Evolutionary conservation across 2,888 invertebrate species (phyloP), one percentile per base, ranked within the genome.

Genomic region (Aspidapion aeneum): DNA sequence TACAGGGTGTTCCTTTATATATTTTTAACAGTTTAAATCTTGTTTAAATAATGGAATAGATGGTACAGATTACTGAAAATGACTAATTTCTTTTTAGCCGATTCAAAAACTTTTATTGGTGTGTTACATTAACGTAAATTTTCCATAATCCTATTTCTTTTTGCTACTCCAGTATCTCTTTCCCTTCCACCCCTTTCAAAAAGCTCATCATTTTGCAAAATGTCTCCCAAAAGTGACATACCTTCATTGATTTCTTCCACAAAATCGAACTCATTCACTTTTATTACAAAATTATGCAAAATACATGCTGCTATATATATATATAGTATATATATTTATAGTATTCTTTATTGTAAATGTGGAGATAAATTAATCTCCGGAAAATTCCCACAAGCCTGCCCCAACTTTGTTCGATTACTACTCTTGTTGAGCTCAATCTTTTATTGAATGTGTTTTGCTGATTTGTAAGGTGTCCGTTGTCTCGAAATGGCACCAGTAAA

Each of bases 381-480:
- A 22, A 61, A 62, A 21, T 62, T 17, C 20, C 64, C 55, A 61
- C 61, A 22, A 61, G 21, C n/a, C 54, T 22, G 7, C 61, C 64
- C 61, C 55, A 60, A 16, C 57, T 52, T 48, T 65, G 58, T 55
- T 65, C 64, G 52, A 65, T 60, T 18, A 65, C 9, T 19, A 65
- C 62, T 57, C 62, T 59, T 1, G 60, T 57, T 19, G 62, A 59
- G 21, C 64, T 65, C 17, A 62, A 21, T 12, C 18, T 54, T 21
- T 21, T 56, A 52, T 65, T 65, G 57, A 65, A 59, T 18, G 7
- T 21, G 17, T 62, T 61, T 61, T 58, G 56, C 16, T 18, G 9
- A 2, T 16, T 35, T 5, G 16, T 54, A 51, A 60, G 51, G 61
- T 64, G 54, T 21, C 62, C 55, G 54, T 65, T 62, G 54, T 62